Percentiles rank a stretch among this genome's conserved stretches.
These are phyloP conservation scores for Microcebus lehilahytsara DNA, from an alignment of 2,113 vertebrate species.

Conservation along the genomic window DNA sequence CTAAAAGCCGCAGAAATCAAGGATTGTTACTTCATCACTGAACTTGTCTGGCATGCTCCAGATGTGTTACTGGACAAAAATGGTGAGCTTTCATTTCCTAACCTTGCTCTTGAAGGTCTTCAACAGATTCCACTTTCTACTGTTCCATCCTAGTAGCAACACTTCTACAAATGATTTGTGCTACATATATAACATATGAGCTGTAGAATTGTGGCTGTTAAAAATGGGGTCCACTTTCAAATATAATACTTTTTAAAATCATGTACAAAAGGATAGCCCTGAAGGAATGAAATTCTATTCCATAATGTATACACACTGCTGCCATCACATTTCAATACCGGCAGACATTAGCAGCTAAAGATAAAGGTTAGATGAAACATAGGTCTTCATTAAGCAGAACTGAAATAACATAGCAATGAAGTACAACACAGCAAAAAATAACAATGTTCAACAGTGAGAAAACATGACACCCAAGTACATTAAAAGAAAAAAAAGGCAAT, in stretches of 20 bases:
- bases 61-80: background rate
- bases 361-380: constrained; percentile 17
- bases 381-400: background rate
- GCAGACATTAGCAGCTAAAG: background rate
- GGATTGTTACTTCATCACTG: background rate
- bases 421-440: background rate
- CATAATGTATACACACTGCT: background rate
- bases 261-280: background rate
- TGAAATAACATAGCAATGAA: background rate
- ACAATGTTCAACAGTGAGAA: background rate
- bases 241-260: background rate
- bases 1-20: background rate
- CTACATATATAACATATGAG: background rate
- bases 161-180: background rate
- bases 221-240: constrained; percentile 16
- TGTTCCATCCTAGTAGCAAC: background rate
- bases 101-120: background rate
- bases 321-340: background rate
- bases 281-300: background rate
- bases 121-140: background rate
- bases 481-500: background rate
- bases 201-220: background rate
- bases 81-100: background rate
- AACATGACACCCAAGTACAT: background rate
- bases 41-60: background rate